phyloP scores from a whole-genome alignment of 2,797 vertebrate species.

The Gallinago nigripennis region DNA sequence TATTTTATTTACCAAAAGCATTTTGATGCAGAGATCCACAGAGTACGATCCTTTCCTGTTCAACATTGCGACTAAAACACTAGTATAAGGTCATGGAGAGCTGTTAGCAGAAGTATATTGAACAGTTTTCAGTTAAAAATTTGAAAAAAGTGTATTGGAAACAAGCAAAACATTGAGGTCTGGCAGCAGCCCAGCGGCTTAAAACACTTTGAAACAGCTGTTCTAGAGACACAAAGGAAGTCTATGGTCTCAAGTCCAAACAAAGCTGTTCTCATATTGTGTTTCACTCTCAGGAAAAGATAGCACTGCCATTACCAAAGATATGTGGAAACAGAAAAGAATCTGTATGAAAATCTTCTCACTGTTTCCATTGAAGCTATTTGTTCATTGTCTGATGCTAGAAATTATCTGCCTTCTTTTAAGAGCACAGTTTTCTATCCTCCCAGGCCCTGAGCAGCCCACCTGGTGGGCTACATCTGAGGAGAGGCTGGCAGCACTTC shows the following conservation, averaged over 20 bases:
- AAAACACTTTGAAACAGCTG: constrained; percentile 22
- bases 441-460: neutral
- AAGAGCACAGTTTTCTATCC: neutral
- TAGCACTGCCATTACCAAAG: neutral
- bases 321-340: neutral
- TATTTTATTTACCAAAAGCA: neutral
- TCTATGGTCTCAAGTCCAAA: neutral
- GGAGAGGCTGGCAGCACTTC: neutral
- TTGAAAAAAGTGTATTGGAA: neutral
- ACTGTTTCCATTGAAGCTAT: neutral
- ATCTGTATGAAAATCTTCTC: neutral
- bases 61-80: neutral
- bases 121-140: neutral
- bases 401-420: neutral
- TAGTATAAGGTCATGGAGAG: neutral
- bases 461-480: neutral
- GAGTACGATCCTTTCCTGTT: neutral
- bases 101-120: neutral
- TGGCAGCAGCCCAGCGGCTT: neutral
- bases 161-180: neutral
- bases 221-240: neutral
- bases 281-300: neutral
- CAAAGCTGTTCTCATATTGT: neutral
- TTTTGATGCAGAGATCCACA: neutral
- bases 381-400: neutral